A percentile compares a stretch with the other conserved stretches of the same genome.
phyloP scores from a whole-genome alignment of 2,113 vertebrate genomes.

The Corythoichthys intestinalis region DNA sequence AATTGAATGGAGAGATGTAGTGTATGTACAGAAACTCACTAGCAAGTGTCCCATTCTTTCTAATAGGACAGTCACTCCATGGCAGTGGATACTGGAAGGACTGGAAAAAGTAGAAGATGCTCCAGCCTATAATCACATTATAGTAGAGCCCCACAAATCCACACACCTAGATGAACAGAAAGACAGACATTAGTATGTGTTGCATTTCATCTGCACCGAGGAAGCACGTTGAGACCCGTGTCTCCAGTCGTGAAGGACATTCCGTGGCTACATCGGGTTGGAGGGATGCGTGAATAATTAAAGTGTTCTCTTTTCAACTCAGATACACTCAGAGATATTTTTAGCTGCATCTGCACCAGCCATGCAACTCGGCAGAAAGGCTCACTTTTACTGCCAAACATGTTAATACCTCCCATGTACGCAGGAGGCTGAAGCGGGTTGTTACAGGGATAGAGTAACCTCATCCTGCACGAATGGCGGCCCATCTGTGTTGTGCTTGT shows the following conservation, averaged over 20 bases:
- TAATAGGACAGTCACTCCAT: slow-evolving; percentile 90
- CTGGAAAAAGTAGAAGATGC: slow-evolving; percentile 98
- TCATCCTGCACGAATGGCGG: neutral
- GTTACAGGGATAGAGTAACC: slow-evolving; percentile 4
- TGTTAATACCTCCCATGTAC: slow-evolving; percentile 18
- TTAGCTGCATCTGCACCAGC: slow-evolving; percentile 56
- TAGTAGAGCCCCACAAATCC: slow-evolving; percentile 97
- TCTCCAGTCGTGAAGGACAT: slow-evolving; percentile 38
- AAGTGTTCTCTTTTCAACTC: slow-evolving; percentile 60
- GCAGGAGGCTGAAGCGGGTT: slow-evolving; percentile 6
- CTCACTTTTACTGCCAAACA: slow-evolving; percentile 26
- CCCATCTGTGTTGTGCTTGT: neutral
- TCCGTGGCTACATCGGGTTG: slow-evolving; percentile 55
- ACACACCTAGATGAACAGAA: slow-evolving; percentile 78
- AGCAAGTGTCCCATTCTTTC: slow-evolving; percentile 80
- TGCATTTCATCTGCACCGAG: neutral
- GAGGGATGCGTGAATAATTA: slow-evolving; percentile 69
- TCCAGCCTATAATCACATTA: slow-evolving; percentile 98
- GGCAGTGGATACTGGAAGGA: slow-evolving; percentile 97
- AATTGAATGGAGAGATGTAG: neutral
- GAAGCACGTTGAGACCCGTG: neutral
- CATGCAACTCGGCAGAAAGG: slow-evolving; percentile 31
- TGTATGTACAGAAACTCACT: slow-evolving; percentile 76
- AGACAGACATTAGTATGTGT: neutral
- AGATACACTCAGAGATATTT: slow-evolving; percentile 64